phyloP scores from a whole-genome alignment of 2,797 vertebrate species.

The Myotis planiceps region DNA sequence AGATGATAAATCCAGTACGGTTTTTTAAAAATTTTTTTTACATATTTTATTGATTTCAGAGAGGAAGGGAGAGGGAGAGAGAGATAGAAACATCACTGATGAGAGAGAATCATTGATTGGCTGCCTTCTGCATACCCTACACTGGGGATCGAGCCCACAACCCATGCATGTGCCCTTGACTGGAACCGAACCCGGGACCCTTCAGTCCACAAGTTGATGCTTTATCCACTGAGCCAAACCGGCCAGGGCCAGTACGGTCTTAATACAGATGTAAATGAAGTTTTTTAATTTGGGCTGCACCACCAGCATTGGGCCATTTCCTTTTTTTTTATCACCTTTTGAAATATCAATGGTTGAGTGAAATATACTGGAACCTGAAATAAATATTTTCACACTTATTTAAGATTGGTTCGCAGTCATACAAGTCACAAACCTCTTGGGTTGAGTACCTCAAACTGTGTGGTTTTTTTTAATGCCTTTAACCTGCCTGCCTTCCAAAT shows the following conservation, averaged over 20 bases:
- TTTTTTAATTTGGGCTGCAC: neutral
- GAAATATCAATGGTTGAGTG: neutral
- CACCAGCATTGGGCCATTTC: neutral
- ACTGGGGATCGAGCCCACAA: no score
- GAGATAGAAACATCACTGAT: no score
- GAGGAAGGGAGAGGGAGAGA: no score
- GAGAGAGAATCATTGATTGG: no score
- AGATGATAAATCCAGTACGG: neutral
- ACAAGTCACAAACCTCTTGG: neutral
- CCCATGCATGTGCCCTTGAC: no score
- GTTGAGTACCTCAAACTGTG: neutral
- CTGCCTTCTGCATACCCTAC: no score
- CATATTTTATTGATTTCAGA: no score
- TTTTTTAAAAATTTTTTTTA: neutral
- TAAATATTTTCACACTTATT: slow-evolving; percentile 21
- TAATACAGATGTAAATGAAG: neutral
- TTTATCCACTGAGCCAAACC: no score
- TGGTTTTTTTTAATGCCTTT: neutral
- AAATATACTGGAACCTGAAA: neutral
- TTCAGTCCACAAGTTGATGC: no score
- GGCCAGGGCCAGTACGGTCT: neutral
- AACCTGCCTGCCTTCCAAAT: neutral
- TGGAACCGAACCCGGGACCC: no score
- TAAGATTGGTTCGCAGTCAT: neutral
- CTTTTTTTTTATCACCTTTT: neutral